phyloP scores from a whole-genome alignment of 2,797 vertebrate species.

The Synanceia verrucosa region DNA sequence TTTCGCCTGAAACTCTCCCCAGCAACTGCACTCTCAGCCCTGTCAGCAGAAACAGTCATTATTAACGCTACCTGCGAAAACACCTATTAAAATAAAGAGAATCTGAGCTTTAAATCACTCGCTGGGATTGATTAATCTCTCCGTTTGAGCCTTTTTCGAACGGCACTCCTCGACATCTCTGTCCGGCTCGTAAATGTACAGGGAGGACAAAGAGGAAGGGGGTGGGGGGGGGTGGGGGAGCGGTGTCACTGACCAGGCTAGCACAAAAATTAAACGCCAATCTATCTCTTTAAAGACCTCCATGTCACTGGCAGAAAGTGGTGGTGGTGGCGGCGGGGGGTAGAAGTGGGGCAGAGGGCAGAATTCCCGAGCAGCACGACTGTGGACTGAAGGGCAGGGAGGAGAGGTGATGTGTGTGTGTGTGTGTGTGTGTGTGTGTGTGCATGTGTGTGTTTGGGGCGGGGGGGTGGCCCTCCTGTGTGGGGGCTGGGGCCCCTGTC shows the following conservation, averaged over 20 bases:
- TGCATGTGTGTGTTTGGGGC: slow-evolving; percentile 11
- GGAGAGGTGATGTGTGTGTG: slow-evolving; percentile 38
- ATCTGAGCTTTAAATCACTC: slow-evolving; percentile 50
- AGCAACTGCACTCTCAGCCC: slow-evolving; percentile 53
- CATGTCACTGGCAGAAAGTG: slow-evolving; percentile 46
- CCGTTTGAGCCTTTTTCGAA: slow-evolving; percentile 31
- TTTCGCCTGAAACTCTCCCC: slow-evolving; percentile 47
- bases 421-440: slow-evolving; percentile 41
- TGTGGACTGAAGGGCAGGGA: slow-evolving; percentile 76
- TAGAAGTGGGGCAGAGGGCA: slow-evolving; percentile 83
- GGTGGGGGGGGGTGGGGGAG: slow-evolving; percentile 46
- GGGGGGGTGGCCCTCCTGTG: slow-evolving; percentile 45
- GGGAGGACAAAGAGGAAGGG: slow-evolving; percentile 52
- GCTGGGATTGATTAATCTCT: slow-evolving; percentile 50
- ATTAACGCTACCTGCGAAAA: slow-evolving; percentile 53
- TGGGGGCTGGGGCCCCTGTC: slow-evolving; percentile 83
- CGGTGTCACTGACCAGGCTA: slow-evolving; percentile 65
- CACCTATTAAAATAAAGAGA: slow-evolving; percentile 56
- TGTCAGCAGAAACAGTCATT: slow-evolving; percentile 49
- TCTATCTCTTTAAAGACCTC: slow-evolving; percentile 84
- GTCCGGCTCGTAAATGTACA: slow-evolving; percentile 53
- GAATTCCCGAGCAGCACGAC: slow-evolving; percentile 83
- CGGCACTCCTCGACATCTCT: slow-evolving; percentile 50
- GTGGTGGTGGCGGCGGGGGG: slow-evolving; percentile 35
- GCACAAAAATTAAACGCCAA: slow-evolving; percentile 76